A percentile compares a stretch with the other conserved stretches of the same genome.
phyloP scores from a whole-genome alignment of 2,888 invertebrate genomes.

The Ichneumoninae sp. region DNA sequence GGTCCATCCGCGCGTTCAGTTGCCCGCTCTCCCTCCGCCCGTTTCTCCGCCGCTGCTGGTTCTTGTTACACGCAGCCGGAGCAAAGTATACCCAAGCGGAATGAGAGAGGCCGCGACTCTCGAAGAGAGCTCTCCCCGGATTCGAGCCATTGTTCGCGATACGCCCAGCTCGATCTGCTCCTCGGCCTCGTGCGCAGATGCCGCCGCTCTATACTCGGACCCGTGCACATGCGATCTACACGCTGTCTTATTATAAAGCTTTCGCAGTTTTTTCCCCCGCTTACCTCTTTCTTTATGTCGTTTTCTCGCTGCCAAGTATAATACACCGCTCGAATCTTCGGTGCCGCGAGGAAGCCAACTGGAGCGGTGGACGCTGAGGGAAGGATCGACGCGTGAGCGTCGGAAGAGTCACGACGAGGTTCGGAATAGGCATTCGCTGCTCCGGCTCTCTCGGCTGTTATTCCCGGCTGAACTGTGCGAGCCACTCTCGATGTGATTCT shows the following conservation, averaged over 20 bases:
- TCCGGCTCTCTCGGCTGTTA: constrained; percentile 45
- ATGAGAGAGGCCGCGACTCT: constrained; percentile 76
- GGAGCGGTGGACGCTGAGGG: constrained; percentile 13
- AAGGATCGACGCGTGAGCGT: constrained; percentile 27
- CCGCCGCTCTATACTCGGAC: constrained; percentile 32
- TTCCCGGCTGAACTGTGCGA: constrained; percentile 17
- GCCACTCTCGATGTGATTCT: constrained; percentile 25
- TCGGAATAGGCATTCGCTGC: constrained; percentile 12
- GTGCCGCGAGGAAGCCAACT: constrained; percentile 39
- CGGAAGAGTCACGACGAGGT: constrained; percentile 24
- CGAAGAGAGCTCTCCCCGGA: constrained; percentile 73
- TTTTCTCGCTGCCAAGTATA: constrained; percentile 29
- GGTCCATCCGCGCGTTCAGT: constrained; percentile 28
- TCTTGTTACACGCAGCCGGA: constrained; percentile 75
- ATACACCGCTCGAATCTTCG: constrained; percentile 20
- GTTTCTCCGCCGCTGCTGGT: constrained; percentile 60
- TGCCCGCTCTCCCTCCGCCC: constrained; percentile 24
- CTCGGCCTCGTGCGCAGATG: constrained; percentile 61
- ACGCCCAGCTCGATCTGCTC: constrained; percentile 66
- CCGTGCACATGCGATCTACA: constrained; percentile 62
- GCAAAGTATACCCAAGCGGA: constrained; percentile 37
- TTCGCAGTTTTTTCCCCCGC: constrained; percentile 29
- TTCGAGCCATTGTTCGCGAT: constrained; percentile 73
- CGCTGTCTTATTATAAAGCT: constrained; percentile 82
- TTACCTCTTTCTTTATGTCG: background rate